Conservation (phyloP, 2,113 vertebrate species). For the Dendrocopos noguchii region DNA sequence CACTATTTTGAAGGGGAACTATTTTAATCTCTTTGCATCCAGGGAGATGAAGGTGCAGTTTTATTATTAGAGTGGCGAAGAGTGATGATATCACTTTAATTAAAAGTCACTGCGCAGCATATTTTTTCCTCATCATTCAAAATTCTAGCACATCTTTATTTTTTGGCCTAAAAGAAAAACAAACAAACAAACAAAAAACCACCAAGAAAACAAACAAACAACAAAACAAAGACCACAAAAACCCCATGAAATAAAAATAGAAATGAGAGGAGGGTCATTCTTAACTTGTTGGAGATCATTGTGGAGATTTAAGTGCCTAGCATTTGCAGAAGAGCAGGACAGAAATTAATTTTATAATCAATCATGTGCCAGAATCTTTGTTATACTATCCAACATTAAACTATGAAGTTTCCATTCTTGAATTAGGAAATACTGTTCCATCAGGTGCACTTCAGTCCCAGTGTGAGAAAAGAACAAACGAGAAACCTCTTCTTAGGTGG, state of each 20-base stretch:
- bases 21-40: background rate
- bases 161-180: background rate
- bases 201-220: too few species aligned
- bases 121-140: background rate
- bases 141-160: background rate
- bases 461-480: background rate
- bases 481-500: background rate
- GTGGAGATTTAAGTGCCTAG: background rate
- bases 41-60: background rate
- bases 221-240: too few species aligned
- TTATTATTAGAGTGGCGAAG: background rate
- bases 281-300: background rate
- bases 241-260: too few species aligned
- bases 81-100: background rate
- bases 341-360: background rate
- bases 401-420: background rate
- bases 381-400: background rate
- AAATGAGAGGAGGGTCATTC: background rate
- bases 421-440: background rate
- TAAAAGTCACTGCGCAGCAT: background rate
- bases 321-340: background rate
- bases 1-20: fast-evolving
- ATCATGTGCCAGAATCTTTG: background rate
- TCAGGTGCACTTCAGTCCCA: background rate
- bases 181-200: too few species aligned